Evolutionary conservation across 2,888 invertebrate species (phyloP), one percentile per base, ranked within the genome.

Genomic region (Unio pictorum): DNA sequence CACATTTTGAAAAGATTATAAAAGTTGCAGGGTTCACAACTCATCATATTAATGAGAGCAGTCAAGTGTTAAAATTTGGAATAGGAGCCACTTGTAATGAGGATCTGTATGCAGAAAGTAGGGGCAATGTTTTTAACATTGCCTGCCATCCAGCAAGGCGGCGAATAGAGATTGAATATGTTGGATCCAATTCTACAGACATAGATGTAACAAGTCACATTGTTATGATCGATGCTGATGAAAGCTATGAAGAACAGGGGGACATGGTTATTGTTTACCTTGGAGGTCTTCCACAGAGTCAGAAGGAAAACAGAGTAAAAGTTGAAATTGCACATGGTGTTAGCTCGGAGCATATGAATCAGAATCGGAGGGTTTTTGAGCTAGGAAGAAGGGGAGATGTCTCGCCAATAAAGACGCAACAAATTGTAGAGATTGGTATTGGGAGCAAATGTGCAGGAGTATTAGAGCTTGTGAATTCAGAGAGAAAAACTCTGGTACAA

Each of bases 391-490:
- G 64, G 55, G 23, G 45, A 23, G 69, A 70, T n/a, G 66, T 65
- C 28, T 65, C 58, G 17, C 68, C 45, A 34, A 45, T 57, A n/a
- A 56, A 67, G 54, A 72, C 68, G 30, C 71, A 73, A 64, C 76
- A 77, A 55, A 64, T 77, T 4, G 65, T 74, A 23, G 64, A 71
- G 61, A 54, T 77, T n/a, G 74, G 76, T 55, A 17, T 74, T 5
- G 69, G 66, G 45, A 34, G 61, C 20, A 58, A 59, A 7, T 77
- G 76, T 69, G 55, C 28, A 23, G 76, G 76, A 23, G 55, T 68
- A 23, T 58, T 77, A 26, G 57, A 59, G 17, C 57, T 74, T 23
- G 55, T 60, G 18, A 30, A 66, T 54, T 55, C 55, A 58, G 61
- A 63, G 54, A 68, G 61, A n/a, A 63, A 64, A 58, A 66, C 69